phyloP scores from a whole-genome alignment of 2,888 invertebrate genomes.

The Melinopterus prodromus region DNA sequence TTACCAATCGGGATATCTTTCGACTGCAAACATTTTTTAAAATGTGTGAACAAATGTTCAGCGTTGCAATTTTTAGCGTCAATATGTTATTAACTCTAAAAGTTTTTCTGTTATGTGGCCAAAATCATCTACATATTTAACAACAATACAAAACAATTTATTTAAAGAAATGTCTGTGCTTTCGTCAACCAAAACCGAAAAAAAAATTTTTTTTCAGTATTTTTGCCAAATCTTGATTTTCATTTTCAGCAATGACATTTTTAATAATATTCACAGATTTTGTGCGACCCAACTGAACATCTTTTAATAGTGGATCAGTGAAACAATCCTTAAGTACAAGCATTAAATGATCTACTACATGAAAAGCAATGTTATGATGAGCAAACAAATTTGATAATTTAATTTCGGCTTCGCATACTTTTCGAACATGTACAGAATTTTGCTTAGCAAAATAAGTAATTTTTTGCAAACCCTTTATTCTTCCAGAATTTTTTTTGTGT shows the following conservation, averaged over 20 bases:
- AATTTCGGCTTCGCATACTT: neutral
- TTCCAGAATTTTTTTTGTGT: too few species aligned
- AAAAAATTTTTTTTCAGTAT: neutral
- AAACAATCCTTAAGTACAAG: constrained; percentile 9
- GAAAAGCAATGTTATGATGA: too few species aligned
- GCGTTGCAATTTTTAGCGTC: constrained; percentile 5
- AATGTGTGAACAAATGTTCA: neutral
- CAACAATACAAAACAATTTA: neutral
- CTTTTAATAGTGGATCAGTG: neutral
- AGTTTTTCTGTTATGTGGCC: neutral
- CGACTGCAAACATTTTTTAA: neutral
- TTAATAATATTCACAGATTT: constrained; percentile 8
- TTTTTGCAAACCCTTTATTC: too few species aligned
- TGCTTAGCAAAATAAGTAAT: too few species aligned
- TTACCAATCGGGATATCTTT: neutral
- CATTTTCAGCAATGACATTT: constrained; percentile 14
- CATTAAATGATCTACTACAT: neutral
- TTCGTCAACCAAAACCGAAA: constrained; percentile 4
- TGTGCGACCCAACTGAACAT: constrained; percentile 4
- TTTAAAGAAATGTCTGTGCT: neutral
- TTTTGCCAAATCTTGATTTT: neutral
- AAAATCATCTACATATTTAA: neutral
- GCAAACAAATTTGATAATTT: constrained; percentile 13
- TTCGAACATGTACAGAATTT: neutral
- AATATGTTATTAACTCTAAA: constrained; percentile 11